phyloP scores from a whole-genome alignment of 2,113 vertebrate species.

The Gnathonemus longibarbis region DNA sequence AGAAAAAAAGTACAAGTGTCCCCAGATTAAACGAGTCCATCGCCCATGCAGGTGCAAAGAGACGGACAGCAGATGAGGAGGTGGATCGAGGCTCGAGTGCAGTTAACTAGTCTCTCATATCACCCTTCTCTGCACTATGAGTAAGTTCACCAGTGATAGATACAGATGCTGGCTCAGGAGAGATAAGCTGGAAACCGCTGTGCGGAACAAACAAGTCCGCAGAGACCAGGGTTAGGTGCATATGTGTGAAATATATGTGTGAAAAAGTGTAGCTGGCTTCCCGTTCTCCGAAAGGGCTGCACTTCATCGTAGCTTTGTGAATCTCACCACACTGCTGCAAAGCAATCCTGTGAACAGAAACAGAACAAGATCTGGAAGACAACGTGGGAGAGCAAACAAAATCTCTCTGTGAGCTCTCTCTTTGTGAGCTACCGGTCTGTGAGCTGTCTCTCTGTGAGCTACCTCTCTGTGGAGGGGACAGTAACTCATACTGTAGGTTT shows the following conservation, averaged over 20 bases:
- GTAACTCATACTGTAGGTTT: neutral
- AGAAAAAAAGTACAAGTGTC: too few relatives aligned
- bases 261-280: neutral
- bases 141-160: neutral
- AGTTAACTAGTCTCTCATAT: neutral
- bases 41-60: too few relatives aligned
- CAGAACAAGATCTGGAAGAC: neutral
- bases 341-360: neutral
- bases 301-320: neutral
- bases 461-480: neutral
- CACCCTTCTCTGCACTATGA: neutral
- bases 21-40: too few relatives aligned
- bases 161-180: neutral
- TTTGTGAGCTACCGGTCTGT: neutral
- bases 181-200: constrained; percentile 20
- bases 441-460: neutral
- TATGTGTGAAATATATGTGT: neutral
- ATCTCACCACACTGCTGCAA: neutral
- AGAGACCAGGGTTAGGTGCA: neutral
- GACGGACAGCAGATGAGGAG: neutral
- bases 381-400: neutral
- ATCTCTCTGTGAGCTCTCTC: neutral
- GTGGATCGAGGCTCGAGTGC: neutral
- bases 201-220: neutral
- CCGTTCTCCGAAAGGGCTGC: neutral